Percentiles rank a stretch among this genome's conserved stretches.
These are phyloP conservation scores for Diplodus puntazzo DNA, from an alignment of 2,797 vertebrate species.

Conservation along the genomic window DNA sequence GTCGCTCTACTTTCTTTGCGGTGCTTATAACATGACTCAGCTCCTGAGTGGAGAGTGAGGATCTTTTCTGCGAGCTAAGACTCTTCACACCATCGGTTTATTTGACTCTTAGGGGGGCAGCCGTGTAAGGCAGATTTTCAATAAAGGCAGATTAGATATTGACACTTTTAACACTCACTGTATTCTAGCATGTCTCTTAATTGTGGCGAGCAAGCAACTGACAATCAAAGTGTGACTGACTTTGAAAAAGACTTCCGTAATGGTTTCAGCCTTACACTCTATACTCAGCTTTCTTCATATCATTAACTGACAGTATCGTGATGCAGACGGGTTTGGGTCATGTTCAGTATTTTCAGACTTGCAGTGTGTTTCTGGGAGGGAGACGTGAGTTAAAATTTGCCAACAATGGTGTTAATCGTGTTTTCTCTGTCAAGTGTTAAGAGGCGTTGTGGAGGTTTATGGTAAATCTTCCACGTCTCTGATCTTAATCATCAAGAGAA, in stretches of 20 bases:
- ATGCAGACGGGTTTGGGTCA: neutral
- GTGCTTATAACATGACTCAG: too few relatives aligned
- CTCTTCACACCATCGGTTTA: too few relatives aligned
- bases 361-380: constrained; percentile 26
- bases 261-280: constrained; percentile 20
- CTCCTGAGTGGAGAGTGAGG: too few relatives aligned
- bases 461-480: constrained; percentile 9
- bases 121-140: constrained; percentile 4
- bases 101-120: too few relatives aligned
- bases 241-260: constrained; percentile 15
- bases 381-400: constrained; percentile 10
- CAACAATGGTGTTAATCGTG: constrained; percentile 32
- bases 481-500: constrained; percentile 24
- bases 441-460: constrained; percentile 11
- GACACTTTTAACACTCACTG: constrained; percentile 11
- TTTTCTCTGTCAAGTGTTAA: constrained; percentile 38
- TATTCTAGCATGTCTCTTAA: constrained; percentile 10
- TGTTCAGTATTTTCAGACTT: constrained; percentile 35
- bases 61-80: too few relatives aligned
- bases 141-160: constrained; percentile 2
- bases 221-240: constrained; percentile 62
- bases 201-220: constrained; percentile 32
- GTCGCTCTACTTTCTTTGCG: too few relatives aligned
- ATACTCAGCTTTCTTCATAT: constrained; percentile 12
- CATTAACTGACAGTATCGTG: constrained; percentile 17